These are phyloP conservation scores for Catostylus mosaicus DNA, from an alignment of 30 jellyfish, hydroid and myxozoan species.

Conservation along the genomic window DNA sequence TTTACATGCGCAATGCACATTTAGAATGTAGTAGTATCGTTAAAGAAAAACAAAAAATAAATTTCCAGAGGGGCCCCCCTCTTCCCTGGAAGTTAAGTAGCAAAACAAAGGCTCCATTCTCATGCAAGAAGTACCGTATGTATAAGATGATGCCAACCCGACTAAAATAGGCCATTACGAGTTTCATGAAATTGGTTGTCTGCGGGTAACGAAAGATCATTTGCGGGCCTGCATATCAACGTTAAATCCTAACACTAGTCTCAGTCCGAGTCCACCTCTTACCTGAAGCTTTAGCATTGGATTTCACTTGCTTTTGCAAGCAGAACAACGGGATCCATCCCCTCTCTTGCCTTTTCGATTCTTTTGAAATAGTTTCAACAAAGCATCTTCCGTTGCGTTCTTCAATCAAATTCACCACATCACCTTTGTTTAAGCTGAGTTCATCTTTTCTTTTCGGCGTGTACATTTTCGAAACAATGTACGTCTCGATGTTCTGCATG, in stretches of 20 bases:
- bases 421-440: slow-evolving; percentile 65
- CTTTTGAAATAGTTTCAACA: slow-evolving; percentile 63
- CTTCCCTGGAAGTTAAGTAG: no score
- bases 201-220: no score
- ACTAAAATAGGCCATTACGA: no score
- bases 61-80: no score
- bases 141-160: no score
- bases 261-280: neutral
- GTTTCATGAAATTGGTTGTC: no score
- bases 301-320: slow-evolving; percentile 44
- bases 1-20: no score
- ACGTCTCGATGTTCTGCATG: neutral
- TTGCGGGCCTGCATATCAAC: no score
- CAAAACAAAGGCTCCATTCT: no score
- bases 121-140: no score
- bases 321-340: slow-evolving; percentile 95
- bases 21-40: no score
- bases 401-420: slow-evolving; percentile 71
- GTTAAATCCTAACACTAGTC: neutral
- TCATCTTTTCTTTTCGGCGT: slow-evolving; percentile 93
- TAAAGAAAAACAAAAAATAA: no score
- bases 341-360: slow-evolving; percentile 56
- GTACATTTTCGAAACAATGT: slow-evolving; percentile 47
- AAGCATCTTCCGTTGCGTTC: slow-evolving; percentile 74
- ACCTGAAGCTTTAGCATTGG: slow-evolving; percentile 10